A percentile compares a stretch with the other conserved stretches of the same genome.
Conservation (phyloP, 2,113 vertebrate species). For the Regulus satrapa region DNA sequence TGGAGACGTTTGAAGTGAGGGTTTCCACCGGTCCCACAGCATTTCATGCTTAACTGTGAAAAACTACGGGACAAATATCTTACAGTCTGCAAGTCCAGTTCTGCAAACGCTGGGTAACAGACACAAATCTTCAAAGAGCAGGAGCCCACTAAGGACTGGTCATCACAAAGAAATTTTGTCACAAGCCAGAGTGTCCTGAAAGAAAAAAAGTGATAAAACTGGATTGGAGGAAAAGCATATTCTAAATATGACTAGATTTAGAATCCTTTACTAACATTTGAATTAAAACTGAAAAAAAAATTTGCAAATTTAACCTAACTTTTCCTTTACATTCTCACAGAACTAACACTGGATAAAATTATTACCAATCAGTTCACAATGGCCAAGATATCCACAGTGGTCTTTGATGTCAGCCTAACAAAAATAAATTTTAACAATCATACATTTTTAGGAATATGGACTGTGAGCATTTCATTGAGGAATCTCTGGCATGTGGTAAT, state of each 20-base stretch:
- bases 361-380: background rate
- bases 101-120: background rate
- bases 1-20: background rate
- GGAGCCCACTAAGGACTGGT: background rate
- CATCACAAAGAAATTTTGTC: background rate
- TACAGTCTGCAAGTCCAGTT: background rate
- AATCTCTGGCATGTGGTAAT: slow-evolving; percentile 46
- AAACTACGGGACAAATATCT: background rate
- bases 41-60: background rate
- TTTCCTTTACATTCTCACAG: background rate
- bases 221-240: background rate
- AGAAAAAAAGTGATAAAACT: background rate
- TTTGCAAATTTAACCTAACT: background rate
- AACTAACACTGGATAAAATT: background rate
- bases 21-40: background rate
- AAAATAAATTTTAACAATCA: background rate
- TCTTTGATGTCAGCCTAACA: background rate
- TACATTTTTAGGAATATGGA: background rate
- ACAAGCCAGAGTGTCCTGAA: background rate
- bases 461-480: background rate
- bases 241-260: background rate
- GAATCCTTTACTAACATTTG: background rate
- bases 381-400: background rate
- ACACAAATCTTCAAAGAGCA: background rate
- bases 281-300: background rate